Percentiles rank a stretch among this genome's conserved stretches.
Evolutionary conservation across 2,113 vertebrate species (phyloP).

Genomic region (Crotalus tigris): DNA sequence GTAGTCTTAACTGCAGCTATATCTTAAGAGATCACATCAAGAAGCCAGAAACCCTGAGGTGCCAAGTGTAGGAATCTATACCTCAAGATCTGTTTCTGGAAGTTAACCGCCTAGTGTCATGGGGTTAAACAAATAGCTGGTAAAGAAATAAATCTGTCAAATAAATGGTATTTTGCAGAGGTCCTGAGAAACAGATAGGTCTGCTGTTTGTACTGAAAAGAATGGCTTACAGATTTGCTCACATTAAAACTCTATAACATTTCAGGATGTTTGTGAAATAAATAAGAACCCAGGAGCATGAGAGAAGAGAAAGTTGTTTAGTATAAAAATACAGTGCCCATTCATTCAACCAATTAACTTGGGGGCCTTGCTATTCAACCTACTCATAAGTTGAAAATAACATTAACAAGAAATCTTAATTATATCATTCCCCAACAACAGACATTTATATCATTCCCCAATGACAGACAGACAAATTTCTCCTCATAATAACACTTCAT

Average conservation of each 20-base stretch:
- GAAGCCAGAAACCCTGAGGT: not conserved
- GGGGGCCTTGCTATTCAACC: not conserved
- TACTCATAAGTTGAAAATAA: not conserved
- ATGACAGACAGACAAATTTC: not conserved
- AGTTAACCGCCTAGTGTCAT: conserved; percentile 44
- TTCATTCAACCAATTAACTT: not conserved
- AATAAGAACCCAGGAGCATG: not conserved
- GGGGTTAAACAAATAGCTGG: conserved; percentile 65
- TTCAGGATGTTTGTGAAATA: fast-evolving
- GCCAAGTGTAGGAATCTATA: conserved; percentile 30
- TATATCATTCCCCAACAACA: not conserved
- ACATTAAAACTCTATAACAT: conserved; percentile 21
- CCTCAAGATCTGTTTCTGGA: conserved; percentile 45
- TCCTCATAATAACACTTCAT: not conserved
- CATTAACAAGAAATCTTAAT: not conserved
- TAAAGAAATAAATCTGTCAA: conserved; percentile 56
- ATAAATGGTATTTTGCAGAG: conserved; percentile 49
- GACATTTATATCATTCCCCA: not conserved
- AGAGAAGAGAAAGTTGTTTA: not conserved
- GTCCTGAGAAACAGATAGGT: conserved; percentile 15
- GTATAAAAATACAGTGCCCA: not conserved
- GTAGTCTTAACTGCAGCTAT: not conserved
- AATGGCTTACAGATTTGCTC: not conserved
- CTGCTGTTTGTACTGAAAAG: not conserved
- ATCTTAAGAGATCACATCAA: not conserved